A percentile compares a stretch with the other conserved stretches of the same genome.
Evolutionary conservation across 1,140 invertebrate genomes (phyloP).

Genomic region (Drosophila pruinosa): DNA sequence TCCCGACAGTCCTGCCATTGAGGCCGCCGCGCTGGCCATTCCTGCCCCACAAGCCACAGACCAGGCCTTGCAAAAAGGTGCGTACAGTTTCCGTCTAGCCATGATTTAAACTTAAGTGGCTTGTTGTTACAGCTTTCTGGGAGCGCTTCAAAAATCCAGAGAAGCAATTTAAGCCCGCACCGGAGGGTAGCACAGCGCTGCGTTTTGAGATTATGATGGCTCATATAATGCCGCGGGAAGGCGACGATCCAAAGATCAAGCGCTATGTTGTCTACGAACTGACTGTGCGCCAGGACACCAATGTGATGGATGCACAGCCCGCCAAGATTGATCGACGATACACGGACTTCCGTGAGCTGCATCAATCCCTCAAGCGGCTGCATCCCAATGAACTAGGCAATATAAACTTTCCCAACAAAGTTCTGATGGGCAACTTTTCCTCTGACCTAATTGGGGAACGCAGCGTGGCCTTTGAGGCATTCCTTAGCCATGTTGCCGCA

Average conservation of each 20-base stretch:
- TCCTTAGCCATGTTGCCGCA: conserved; percentile 86
- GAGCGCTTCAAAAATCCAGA: conserved; percentile 39
- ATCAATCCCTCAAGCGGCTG: conserved; percentile 86
- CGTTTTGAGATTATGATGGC: conserved; percentile 84
- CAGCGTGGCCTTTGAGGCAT: conserved; percentile 88
- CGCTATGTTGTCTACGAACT: conserved; percentile 87
- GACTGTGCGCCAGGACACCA: conserved; percentile 84
- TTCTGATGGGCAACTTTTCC: conserved; percentile 90
- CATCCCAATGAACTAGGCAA: conserved; percentile 85
- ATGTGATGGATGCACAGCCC: conserved; percentile 84
- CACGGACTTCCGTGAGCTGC: conserved; percentile 89
- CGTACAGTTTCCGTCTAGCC: neutral
- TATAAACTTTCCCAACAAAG: conserved; percentile 89
- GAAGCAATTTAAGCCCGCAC: conserved; percentile 33
- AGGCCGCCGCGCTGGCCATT: conserved; percentile 69
- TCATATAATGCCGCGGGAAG: conserved; percentile 80
- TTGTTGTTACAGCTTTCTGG: conserved; percentile 65
- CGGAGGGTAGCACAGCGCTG: conserved; percentile 60
- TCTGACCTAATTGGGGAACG: conserved; percentile 87
- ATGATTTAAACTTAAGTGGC: no score
- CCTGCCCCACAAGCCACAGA: conserved; percentile 33
- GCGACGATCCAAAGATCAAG: conserved; percentile 84
- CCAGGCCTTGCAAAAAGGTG: conserved; percentile 57
- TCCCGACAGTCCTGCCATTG: conserved; percentile 75
- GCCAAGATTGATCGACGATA: conserved; percentile 89